Evolutionary conservation across 2,113 vertebrate genomes (phyloP).

Genomic region (Vidua chalybeata): DNA sequence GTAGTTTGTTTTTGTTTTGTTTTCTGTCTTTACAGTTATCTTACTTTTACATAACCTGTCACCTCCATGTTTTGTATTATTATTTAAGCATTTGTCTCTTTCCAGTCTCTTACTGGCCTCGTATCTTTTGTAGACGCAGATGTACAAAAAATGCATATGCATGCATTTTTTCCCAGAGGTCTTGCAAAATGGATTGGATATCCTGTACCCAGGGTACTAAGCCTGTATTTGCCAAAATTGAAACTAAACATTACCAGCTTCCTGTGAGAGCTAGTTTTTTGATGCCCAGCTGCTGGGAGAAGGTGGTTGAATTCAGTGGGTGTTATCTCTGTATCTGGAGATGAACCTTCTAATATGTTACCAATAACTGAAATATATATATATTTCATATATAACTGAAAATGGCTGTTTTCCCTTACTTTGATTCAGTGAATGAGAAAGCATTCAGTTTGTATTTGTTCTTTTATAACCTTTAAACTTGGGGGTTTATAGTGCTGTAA

Average conservation of each 20-base stretch:
- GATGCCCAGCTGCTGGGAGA: background rate
- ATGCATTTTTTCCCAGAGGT: background rate
- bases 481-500: fast-evolving
- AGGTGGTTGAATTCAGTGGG: background rate
- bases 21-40: background rate
- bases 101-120: background rate
- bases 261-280: background rate
- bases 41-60: background rate
- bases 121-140: background rate
- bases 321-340: background rate
- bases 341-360: background rate
- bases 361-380: background rate
- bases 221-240: background rate
- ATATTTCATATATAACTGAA: background rate
- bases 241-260: background rate
- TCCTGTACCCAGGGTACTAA: background rate
- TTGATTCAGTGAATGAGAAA: background rate
- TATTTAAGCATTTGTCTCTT: background rate
- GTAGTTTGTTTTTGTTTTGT: background rate
- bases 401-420: background rate
- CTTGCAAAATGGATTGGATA: background rate
- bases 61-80: background rate
- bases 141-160: too few relatives aligned
- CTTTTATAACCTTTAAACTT: background rate
- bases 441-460: background rate